Conservation (phyloP, 92 coral and sea anemone species). For the Micromussa lordhowensis region DNA sequence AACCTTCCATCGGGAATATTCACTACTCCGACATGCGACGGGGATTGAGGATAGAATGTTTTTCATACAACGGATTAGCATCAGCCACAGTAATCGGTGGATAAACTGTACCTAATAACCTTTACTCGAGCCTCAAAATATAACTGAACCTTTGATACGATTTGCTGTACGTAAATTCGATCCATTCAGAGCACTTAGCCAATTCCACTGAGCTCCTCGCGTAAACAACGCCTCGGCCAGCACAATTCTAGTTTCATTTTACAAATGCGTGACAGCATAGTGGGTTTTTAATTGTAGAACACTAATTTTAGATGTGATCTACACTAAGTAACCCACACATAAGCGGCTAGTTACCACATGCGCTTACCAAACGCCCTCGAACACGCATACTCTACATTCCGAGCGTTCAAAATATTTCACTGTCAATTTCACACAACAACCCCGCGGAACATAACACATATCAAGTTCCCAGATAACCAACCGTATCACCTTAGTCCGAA, state of each 20-base stretch:
- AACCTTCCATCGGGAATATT: conserved; percentile 7
- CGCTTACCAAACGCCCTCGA: conserved; percentile 6
- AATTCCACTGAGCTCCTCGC: conserved; percentile 8
- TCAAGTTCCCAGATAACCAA: conserved; percentile 34
- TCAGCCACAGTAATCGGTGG: background rate
- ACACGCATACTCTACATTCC: conserved; percentile 51
- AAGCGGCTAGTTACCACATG: conserved; percentile 4
- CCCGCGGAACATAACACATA: conserved; percentile 10
- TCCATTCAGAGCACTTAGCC: background rate
- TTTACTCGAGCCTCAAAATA: background rate
- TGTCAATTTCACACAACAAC: conserved; percentile 48
- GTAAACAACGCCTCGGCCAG: conserved; percentile 17
- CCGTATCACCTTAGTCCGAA: conserved; percentile 5
- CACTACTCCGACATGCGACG: too few species aligned
- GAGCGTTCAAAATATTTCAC: conserved; percentile 44
- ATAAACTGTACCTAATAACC: background rate
- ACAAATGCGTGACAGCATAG: background rate
- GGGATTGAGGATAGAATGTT: too few species aligned
- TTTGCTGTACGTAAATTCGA: background rate
- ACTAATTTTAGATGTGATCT: conserved; percentile 48
- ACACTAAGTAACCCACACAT: conserved; percentile 22
- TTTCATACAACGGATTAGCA: background rate
- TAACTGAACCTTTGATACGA: conserved; percentile 4
- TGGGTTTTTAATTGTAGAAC: background rate
- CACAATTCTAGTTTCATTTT: background rate